phyloP scores from a whole-genome alignment of 2,888 invertebrate species.

The Platycnemis pennipes region DNA sequence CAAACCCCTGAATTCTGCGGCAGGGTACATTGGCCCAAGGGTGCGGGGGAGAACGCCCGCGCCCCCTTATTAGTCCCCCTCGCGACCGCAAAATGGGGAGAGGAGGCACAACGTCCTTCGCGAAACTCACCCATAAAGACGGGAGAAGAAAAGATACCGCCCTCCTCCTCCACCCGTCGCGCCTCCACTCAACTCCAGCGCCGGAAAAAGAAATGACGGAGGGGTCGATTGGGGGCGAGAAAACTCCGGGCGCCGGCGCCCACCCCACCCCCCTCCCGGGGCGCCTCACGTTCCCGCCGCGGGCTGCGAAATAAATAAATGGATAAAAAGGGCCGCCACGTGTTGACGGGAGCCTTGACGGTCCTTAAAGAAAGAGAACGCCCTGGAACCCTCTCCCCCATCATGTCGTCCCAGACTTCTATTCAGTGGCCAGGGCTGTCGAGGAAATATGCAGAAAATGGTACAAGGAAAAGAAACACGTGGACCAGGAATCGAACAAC shows the following conservation, averaged over 20 bases:
- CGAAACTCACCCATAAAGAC: background rate
- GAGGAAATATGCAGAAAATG: too few species aligned
- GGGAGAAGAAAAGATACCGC: background rate
- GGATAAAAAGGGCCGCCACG: background rate
- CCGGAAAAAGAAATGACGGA: slow-evolving; percentile 17
- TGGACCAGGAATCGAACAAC: too few species aligned
- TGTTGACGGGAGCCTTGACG: background rate
- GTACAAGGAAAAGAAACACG: too few species aligned
- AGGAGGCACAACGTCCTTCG: background rate
- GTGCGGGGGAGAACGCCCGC: background rate
- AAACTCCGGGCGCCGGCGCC: background rate
- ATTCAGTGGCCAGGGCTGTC: too few species aligned
- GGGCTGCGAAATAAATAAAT: background rate
- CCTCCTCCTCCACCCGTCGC: background rate
- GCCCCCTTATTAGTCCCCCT: background rate
- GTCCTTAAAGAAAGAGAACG: background rate
- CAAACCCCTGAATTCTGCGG: too few species aligned
- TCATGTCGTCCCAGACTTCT: too few species aligned
- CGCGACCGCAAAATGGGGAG: background rate
- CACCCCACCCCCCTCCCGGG: background rate
- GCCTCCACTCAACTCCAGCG: background rate
- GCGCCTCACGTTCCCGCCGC: background rate
- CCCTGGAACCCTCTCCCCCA: background rate
- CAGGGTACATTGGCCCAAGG: too few species aligned
- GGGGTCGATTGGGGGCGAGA: background rate